These are phyloP conservation scores for Mormyrus lacerda DNA, from an alignment of 2,113 vertebrate species.

Conservation along the genomic window DNA sequence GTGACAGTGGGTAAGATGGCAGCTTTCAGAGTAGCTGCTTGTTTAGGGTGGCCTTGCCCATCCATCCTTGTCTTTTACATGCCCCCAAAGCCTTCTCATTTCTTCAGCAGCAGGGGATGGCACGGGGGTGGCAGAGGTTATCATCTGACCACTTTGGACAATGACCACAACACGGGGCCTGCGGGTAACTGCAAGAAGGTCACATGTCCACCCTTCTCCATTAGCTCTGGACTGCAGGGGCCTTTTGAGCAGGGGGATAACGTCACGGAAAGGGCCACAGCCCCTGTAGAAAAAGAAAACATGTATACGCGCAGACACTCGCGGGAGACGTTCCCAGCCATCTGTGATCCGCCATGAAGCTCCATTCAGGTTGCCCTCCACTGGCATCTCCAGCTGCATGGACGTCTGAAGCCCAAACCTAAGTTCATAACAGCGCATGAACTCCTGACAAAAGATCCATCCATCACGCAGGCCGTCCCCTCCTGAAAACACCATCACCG, in stretches of 20 bases:
- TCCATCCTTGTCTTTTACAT: neutral
- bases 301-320: neutral
- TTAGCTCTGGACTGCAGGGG: neutral
- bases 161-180: neutral
- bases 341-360: neutral
- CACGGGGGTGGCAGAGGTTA: neutral
- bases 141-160: neutral
- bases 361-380: neutral
- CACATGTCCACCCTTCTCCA: neutral
- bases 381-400: neutral
- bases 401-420: neutral
- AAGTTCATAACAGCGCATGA: neutral
- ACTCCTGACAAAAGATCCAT: neutral
- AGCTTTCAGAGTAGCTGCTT: neutral
- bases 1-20: conserved; percentile 36
- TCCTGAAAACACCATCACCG: neutral
- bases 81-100: neutral
- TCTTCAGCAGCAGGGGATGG: conserved; percentile 19
- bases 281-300: no score
- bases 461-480: neutral
- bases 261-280: neutral
- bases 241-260: neutral
- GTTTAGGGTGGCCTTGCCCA: neutral
- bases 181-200: neutral
- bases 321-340: neutral